Percentiles rank a stretch among this genome's conserved stretches.
Evolutionary conservation across 2,888 invertebrate species (phyloP).

Genomic region (Andricus curvator): DNA sequence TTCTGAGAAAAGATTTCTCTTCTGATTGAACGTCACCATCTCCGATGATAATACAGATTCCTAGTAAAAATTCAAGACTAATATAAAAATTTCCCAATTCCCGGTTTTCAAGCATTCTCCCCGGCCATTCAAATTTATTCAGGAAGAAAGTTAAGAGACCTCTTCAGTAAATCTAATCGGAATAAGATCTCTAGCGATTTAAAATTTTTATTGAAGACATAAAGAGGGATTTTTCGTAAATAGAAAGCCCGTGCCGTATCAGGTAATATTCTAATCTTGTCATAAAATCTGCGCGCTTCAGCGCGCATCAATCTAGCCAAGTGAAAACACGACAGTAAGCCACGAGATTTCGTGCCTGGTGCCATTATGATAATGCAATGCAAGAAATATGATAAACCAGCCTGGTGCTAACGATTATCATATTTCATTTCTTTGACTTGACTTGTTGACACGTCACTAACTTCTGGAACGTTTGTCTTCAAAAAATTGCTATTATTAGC

Average conservation of each 20-base stretch:
- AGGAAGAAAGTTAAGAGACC: not conserved
- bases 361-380: conserved; percentile 68
- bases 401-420: conserved; percentile 64
- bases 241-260: not conserved
- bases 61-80: too few species aligned
- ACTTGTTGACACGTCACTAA: conserved; percentile 61
- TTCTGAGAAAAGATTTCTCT: too few species aligned
- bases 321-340: not conserved
- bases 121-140: not conserved
- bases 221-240: not conserved
- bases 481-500: not conserved
- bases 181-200: not conserved
- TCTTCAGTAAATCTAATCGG: not conserved
- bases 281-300: not conserved
- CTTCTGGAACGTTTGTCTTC: conserved; percentile 39
- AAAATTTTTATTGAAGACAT: not conserved
- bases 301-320: conserved; percentile 2
- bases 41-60: too few species aligned
- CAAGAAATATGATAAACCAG: conserved; percentile 64
- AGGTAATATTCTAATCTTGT: not conserved
- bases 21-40: too few species aligned
- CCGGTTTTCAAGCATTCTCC: too few species aligned
- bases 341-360: conserved; percentile 49
- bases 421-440: conserved; percentile 63
- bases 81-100: too few species aligned